Conservation (phyloP, 1,140 invertebrate species). For the Bombus confusus region DNA sequence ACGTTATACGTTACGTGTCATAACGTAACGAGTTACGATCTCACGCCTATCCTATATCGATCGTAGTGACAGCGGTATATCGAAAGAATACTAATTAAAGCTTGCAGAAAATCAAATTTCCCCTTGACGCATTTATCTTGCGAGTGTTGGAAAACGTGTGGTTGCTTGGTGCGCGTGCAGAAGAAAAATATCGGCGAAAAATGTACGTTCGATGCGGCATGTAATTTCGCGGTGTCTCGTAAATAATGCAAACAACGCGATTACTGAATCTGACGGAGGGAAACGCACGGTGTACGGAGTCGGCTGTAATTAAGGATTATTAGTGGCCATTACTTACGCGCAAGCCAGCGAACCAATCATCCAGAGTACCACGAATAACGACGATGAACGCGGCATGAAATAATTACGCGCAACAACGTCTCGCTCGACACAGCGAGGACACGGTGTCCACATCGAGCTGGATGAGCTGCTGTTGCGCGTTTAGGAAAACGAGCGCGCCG, state of each 20-base stretch:
- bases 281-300: too few relatives aligned
- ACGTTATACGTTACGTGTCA: too few relatives aligned
- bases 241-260: constrained; percentile 5
- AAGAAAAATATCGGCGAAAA: background rate
- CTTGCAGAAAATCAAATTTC: too few relatives aligned
- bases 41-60: too few relatives aligned
- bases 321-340: constrained; percentile 11
- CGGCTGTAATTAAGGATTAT: constrained; percentile 32
- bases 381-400: constrained; percentile 9
- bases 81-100: too few relatives aligned
- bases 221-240: background rate
- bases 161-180: too few relatives aligned
- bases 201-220: too few relatives aligned
- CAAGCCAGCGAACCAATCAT: constrained; percentile 15
- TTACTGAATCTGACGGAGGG: background rate
- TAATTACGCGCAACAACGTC: background rate
- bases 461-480: background rate
- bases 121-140: background rate
- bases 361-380: constrained; percentile 17
- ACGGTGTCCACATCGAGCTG: too few relatives aligned
- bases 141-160: background rate
- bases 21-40: too few relatives aligned
- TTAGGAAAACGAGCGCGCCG: too few relatives aligned
- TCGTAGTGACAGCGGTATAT: too few relatives aligned
- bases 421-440: background rate